Base-by-base conservation (phyloP, 1,140 invertebrate genomes). In the Musca domestica region DNA sequence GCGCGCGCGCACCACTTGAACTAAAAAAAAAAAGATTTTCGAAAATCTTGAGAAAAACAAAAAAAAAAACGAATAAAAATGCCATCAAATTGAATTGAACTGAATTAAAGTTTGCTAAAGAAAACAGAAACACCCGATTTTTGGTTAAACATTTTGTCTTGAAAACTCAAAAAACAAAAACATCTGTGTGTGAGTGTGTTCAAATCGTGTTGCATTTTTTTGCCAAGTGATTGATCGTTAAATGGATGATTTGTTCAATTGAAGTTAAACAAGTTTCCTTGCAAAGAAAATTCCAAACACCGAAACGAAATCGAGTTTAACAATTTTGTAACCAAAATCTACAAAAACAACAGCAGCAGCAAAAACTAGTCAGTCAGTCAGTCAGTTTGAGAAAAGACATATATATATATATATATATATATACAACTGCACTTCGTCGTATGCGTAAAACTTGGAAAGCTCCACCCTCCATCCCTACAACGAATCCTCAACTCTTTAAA, bases 201-300 rank as follows among this genome's bases (percentile, higher is more conserved):
- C 3, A 30, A 30, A 12, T 41, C 12, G 10, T 41, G 4, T 41
- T 30, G n/a, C n/a, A n/a, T n/a, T n/a, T n/a, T 4, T 41, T 41
- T 41, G 34, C 34, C 34, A 41, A 41, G 34, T 41, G 34, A 41
- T 41, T 12, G 34, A 41, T 41, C 34, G 34, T 10, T 41, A 41
- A 41, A 41, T 41, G 34, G 34, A 41, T 61, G 27, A 34, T 61
- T 61, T 61, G 27, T 61, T n/a, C 34, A 61, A 41, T 61, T 61
- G 56, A 61, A 61, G 56, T 61, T 61, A 19, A 61, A 61, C 56
- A 61, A 61, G 56, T 61, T 61, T 61, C 56, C 56, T 34, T 34
- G 41, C 34, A 30, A 14, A 61, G 54, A 30, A 58, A 58, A 27
- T 34, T 58, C 9, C 10, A 20, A n/a, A 10, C 22, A 23, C 12